Percentiles rank a stretch among this genome's conserved stretches.
Evolutionary conservation across 2,888 invertebrate species (phyloP).

Genomic region (Mythimna loreyi): DNA sequence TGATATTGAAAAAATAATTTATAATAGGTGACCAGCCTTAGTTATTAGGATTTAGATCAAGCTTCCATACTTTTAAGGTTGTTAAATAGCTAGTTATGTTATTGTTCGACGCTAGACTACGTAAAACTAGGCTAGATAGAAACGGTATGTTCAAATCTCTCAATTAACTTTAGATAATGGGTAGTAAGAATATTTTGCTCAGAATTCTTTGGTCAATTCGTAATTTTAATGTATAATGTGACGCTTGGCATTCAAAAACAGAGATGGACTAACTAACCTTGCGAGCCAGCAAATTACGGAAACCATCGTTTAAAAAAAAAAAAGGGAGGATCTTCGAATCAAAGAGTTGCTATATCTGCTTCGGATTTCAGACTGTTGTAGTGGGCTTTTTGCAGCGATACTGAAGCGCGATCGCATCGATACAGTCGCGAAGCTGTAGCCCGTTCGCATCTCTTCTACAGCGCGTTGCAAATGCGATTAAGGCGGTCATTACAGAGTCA

Average conservation of each 20-base stretch:
- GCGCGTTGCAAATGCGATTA: too few species aligned
- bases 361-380: too few species aligned
- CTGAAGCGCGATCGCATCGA: too few species aligned
- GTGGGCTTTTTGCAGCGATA: too few species aligned
- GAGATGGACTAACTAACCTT: too few species aligned
- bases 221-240: slow-evolving; percentile 11
- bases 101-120: slow-evolving; percentile 3
- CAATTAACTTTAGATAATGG: slow-evolving; percentile 14
- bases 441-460: too few species aligned
- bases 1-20: slow-evolving; percentile 15
- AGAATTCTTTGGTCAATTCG: slow-evolving; percentile 42
- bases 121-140: slow-evolving; percentile 8
- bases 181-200: slow-evolving; percentile 24
- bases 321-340: too few species aligned
- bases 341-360: too few species aligned
- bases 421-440: too few species aligned
- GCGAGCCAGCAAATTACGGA: too few species aligned
- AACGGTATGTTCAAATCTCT: slow-evolving; percentile 15
- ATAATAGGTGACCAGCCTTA: slow-evolving; percentile 3
- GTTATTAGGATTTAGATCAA: slow-evolving; percentile 6
- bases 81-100: slow-evolving; percentile 1
- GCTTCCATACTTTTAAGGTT: slow-evolving; percentile 46
- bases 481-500: too few species aligned
- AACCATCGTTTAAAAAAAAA: too few species aligned
- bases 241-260: not conserved